These are phyloP conservation scores for Cantharis lateralis DNA, from an alignment of 2,888 invertebrate species.

Conservation along the genomic window DNA sequence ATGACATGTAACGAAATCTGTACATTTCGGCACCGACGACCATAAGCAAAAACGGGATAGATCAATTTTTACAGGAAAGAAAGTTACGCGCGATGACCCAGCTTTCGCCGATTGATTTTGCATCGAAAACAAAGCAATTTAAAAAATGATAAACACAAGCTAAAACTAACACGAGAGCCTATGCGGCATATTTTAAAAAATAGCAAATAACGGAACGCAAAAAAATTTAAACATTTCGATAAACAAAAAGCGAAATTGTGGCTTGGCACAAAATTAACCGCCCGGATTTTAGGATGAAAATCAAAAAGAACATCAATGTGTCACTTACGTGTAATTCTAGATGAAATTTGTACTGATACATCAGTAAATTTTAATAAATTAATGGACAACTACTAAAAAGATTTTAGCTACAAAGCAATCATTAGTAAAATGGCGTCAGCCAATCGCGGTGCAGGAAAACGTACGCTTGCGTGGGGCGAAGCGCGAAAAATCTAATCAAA, in stretches of 20 bases:
- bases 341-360: conserved; percentile 43
- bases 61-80: background rate
- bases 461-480: conserved; percentile 17
- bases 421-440: conserved; percentile 53
- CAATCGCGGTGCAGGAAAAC: conserved; percentile 41
- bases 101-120: background rate
- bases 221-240: background rate
- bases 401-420: conserved; percentile 51
- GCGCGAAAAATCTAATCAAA: background rate
- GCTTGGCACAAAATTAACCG: background rate
- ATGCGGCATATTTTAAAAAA: background rate
- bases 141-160: background rate
- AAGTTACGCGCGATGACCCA: background rate
- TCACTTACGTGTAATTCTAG: conserved; percentile 44
- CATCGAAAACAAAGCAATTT: background rate
- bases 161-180: background rate
- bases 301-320: background rate
- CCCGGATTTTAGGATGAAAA: background rate
- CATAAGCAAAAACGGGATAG: background rate
- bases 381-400: conserved; percentile 51
- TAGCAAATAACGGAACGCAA: background rate
- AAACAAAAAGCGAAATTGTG: background rate
- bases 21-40: background rate
- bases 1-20: background rate
- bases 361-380: conserved; percentile 47